Conservation (phyloP, 1,140 invertebrate genomes). For the Lamellibrachia luymesi region DNA sequence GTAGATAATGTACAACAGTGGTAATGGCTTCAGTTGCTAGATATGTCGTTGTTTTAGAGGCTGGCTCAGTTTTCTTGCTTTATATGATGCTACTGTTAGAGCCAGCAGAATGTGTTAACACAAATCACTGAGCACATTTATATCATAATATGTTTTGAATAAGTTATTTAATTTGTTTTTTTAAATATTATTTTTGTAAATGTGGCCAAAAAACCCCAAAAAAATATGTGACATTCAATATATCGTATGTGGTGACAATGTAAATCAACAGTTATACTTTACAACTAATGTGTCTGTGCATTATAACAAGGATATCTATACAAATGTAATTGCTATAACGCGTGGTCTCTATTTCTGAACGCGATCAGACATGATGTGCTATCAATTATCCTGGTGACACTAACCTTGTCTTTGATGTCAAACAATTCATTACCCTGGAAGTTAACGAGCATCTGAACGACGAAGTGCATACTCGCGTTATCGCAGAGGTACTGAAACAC, state of each 20-base stretch:
- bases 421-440: slow-evolving; percentile 29
- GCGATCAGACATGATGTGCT: slow-evolving; percentile 33
- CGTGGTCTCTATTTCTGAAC: neutral
- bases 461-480: neutral
- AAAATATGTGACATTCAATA: too few relatives aligned
- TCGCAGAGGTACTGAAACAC: slow-evolving; percentile 29
- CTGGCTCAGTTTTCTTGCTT: neutral
- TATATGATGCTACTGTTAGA: neutral
- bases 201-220: too few relatives aligned
- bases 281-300: neutral
- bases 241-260: too few relatives aligned
- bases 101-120: too few relatives aligned
- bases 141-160: neutral
- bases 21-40: neutral
- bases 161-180: neutral
- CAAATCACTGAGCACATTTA: neutral
- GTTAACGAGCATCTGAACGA: slow-evolving; percentile 32
- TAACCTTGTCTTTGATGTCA: slow-evolving; percentile 31
- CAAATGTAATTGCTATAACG: neutral
- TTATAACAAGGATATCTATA: too few relatives aligned
- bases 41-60: neutral
- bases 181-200: neutral
- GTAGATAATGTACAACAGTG: neutral
- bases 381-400: slow-evolving; percentile 29
- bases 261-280: too few relatives aligned